A percentile compares a stretch with the other conserved stretches of the same genome.
Conservation (phyloP, 2,113 vertebrate species). For the Meleagris gallopavo region DNA sequence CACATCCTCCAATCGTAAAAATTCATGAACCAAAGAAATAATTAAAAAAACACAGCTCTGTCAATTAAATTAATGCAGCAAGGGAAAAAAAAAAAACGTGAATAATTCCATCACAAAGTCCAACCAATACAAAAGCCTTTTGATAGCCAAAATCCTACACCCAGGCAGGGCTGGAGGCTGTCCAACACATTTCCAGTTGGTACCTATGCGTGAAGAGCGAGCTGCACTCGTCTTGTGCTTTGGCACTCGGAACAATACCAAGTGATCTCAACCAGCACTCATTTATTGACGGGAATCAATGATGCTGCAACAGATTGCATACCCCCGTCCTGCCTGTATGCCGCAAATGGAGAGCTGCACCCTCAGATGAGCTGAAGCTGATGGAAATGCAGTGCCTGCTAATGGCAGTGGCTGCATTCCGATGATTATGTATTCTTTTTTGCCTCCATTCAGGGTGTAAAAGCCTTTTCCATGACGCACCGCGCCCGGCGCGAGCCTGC, state of each 20-base stretch:
- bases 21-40: neutral
- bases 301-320: neutral
- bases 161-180: neutral
- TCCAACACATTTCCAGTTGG: rapidly evolving
- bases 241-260: rapidly evolving
- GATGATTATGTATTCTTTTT: neutral
- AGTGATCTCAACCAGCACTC: neutral
- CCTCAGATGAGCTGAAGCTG: neutral
- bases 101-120: neutral
- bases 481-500: rapidly evolving
- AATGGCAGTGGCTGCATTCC: neutral
- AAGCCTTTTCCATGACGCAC: neutral
- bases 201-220: rapidly evolving
- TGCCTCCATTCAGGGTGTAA: neutral
- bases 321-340: neutral
- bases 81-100: neutral
- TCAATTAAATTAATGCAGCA: neutral
- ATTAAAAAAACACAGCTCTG: neutral
- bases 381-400: neutral
- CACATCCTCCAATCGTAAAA: neutral
- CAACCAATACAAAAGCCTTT: neutral
- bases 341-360: neutral
- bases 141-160: neutral
- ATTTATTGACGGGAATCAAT: neutral
- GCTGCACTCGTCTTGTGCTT: neutral